phyloP scores from a whole-genome alignment of 2,113 vertebrate genomes.

The Carassius carassius region DNA sequence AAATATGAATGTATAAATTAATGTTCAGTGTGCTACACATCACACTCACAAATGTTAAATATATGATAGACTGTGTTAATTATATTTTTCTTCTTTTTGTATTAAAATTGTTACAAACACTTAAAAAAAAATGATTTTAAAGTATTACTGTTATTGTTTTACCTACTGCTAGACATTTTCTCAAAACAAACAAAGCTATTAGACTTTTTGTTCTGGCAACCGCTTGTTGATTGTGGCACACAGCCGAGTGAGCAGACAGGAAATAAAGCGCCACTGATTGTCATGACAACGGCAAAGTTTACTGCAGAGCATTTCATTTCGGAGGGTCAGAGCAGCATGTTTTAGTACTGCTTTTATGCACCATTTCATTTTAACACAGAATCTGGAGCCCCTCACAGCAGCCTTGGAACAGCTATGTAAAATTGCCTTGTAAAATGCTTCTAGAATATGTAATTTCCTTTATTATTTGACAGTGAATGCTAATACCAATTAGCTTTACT shows the following conservation, averaged over 20 bases:
- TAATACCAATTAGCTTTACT: conserved; percentile 13
- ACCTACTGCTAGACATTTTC: background rate
- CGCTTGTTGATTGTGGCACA: background rate
- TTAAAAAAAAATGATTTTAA: background rate
- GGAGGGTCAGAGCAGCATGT: background rate
- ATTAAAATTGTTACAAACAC: background rate
- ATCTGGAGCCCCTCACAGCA: background rate
- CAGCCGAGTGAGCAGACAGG: background rate
- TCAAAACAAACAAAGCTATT: conserved; percentile 14
- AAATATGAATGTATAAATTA: too few species aligned
- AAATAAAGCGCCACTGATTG: background rate
- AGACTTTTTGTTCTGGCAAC: background rate
- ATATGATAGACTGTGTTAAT: background rate
- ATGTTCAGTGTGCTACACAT: too few species aligned
- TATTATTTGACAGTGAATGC: background rate
- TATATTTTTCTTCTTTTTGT: background rate
- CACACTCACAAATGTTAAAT: background rate
- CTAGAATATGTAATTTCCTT: background rate
- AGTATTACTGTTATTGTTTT: background rate
- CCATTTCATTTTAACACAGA: background rate
- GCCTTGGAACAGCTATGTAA: background rate
- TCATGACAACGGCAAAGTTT: conserved; percentile 12
- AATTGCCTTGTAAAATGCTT: background rate
- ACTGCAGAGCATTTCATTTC: background rate
- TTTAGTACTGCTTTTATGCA: background rate